These are phyloP conservation scores for Silurus asotus DNA, from an alignment of 2,113 vertebrate genomes.

Conservation along the genomic window DNA sequence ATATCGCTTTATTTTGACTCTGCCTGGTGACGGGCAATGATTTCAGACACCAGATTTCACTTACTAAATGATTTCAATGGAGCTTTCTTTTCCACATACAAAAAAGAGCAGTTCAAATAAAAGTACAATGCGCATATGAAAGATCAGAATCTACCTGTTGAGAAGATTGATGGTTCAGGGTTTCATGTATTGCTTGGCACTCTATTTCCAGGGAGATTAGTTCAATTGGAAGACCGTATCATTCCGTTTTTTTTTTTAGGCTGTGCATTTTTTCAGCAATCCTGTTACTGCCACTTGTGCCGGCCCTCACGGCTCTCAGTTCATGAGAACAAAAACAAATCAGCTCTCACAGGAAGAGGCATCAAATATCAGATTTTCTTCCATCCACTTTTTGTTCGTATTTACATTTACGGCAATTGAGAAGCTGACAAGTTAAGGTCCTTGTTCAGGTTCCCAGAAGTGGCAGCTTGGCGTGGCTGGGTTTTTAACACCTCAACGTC, in stretches of 20 bases:
- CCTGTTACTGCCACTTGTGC: neutral
- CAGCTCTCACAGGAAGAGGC: neutral
- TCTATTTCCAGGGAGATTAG: neutral
- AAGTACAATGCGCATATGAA: neutral
- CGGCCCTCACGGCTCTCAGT: neutral
- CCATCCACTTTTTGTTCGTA: too few relatives aligned
- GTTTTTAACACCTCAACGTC: too few relatives aligned
- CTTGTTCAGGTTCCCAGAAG: too few relatives aligned
- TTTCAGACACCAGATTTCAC: constrained; percentile 10
- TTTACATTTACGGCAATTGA: too few relatives aligned
- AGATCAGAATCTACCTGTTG: constrained; percentile 15
- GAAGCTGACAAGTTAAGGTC: too few relatives aligned
- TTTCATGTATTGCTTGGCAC: neutral
- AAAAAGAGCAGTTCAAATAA: neutral
- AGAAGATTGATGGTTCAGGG: neutral
- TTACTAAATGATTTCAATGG: neutral
- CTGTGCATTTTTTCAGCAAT: neutral
- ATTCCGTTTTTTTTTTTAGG: neutral
- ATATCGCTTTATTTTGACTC: neutral
- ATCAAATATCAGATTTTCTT: neutral
- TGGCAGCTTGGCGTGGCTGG: too few relatives aligned
- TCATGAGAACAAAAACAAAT: neutral
- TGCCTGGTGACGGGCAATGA: constrained; percentile 7
- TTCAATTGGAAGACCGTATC: neutral
- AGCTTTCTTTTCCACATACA: neutral